A percentile compares a stretch with the other conserved stretches of the same genome.
Conservation (phyloP, 2,113 vertebrate species). For the Pelobates fuscus region DNA sequence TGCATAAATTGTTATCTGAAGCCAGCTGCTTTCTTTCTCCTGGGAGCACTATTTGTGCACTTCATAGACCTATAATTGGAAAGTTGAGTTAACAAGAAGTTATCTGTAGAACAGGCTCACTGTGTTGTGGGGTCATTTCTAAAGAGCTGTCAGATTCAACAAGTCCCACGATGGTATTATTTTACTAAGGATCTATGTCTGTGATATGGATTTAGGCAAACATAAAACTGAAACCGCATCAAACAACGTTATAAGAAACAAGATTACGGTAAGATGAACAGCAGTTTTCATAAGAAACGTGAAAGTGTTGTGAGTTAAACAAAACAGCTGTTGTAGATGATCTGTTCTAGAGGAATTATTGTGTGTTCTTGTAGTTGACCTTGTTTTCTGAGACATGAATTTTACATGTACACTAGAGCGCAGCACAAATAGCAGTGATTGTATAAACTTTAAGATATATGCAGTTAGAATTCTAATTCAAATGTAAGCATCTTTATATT, state of each 20-base stretch:
- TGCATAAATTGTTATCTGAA: slow-evolving; percentile 72
- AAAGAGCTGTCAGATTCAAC: slow-evolving; percentile 64
- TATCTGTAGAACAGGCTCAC: slow-evolving; percentile 68
- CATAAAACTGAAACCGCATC: slow-evolving; percentile 55
- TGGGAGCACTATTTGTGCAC: slow-evolving; percentile 83
- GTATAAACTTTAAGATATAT: too few species aligned
- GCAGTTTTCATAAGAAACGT: slow-evolving; percentile 40
- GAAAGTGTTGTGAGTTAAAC: slow-evolving; percentile 12
- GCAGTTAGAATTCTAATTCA: too few species aligned
- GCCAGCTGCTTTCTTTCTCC: slow-evolving; percentile 73
- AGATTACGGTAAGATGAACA: slow-evolving; percentile 68
- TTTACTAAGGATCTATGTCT: slow-evolving; percentile 56
- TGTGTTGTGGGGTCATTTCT: slow-evolving; percentile 65
- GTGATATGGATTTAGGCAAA: slow-evolving; percentile 72
- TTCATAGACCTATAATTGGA: slow-evolving; percentile 92
- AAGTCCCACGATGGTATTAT: slow-evolving; percentile 61
- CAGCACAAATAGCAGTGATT: too few species aligned
- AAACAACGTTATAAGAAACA: slow-evolving; percentile 59
- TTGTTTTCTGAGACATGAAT: background rate
- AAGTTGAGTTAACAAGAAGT: slow-evolving; percentile 72
- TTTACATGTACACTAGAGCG: too few species aligned
- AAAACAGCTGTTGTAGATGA: slow-evolving; percentile 25
- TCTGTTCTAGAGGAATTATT: background rate
- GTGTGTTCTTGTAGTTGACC: background rate
- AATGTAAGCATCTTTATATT: too few species aligned